These are phyloP conservation scores for Progne subis DNA, from an alignment of 2,113 vertebrate species.

Conservation along the genomic window DNA sequence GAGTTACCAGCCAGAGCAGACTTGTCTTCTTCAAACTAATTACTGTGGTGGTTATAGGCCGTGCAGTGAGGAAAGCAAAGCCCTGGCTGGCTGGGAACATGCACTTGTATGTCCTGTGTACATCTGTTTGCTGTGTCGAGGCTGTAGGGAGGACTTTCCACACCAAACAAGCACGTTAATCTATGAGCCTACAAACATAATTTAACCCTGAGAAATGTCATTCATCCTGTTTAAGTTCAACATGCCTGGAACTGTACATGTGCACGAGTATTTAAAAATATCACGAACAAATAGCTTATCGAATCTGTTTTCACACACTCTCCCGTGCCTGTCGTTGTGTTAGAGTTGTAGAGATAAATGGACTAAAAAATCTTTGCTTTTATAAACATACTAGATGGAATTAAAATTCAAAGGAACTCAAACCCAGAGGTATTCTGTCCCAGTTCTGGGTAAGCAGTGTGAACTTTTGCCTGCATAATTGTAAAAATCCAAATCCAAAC, in stretches of 20 bases:
- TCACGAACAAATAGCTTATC: background rate
- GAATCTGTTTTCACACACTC: background rate
- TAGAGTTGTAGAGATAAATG: background rate
- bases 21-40: background rate
- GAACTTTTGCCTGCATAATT: background rate
- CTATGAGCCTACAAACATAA: background rate
- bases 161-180: background rate
- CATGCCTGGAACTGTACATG: background rate
- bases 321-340: background rate
- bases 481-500: background rate
- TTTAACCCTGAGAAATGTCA: background rate
- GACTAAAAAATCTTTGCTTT: background rate
- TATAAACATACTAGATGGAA: background rate
- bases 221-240: background rate
- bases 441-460: background rate
- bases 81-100: background rate
- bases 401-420: background rate
- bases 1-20: background rate
- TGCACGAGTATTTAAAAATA: background rate
- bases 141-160: background rate
- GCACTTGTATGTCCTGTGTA: background rate
- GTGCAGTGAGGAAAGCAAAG: background rate
- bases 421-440: background rate
- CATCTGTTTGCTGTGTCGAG: rapidly evolving
- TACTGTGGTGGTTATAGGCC: background rate